phyloP scores from a whole-genome alignment of 2,888 invertebrate genomes.

The Synergus umbraculus region DNA sequence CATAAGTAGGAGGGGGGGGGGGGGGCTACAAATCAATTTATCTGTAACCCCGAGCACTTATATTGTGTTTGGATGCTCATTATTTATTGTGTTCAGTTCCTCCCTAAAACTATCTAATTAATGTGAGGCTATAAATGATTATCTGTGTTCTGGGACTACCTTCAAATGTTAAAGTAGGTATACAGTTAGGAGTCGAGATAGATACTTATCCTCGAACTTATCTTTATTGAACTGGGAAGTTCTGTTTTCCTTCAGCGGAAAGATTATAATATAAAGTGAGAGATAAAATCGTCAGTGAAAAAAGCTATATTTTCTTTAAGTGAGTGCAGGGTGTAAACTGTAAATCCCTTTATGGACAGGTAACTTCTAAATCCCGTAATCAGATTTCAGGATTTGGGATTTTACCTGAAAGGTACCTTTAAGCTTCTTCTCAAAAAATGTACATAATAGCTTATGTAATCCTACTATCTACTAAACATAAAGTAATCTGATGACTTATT shows the following conservation, averaged over 20 bases:
- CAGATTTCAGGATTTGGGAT: conserved; percentile 25
- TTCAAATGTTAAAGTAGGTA: background rate
- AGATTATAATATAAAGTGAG: background rate
- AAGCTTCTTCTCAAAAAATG: background rate
- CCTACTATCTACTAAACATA: background rate
- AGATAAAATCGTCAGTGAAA: conserved; percentile 18
- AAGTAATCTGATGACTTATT: too few species aligned
- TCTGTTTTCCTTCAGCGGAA: background rate
- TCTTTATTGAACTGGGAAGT: background rate
- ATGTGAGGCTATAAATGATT: background rate
- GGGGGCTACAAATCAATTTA: background rate
- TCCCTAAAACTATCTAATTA: background rate
- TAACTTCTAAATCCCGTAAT: conserved; percentile 30
- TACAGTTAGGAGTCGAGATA: background rate
- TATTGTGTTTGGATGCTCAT: background rate
- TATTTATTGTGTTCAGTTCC: background rate
- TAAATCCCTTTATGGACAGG: conserved; percentile 22
- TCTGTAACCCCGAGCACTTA: background rate
- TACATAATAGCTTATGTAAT: background rate
- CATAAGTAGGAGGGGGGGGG: background rate
- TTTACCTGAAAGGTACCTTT: conserved; percentile 9
- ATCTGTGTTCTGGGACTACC: background rate
- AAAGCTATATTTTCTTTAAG: conserved; percentile 8
- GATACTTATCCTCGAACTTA: background rate
- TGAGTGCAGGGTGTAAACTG: conserved; percentile 3